phyloP scores from a whole-genome alignment of 1,140 invertebrate genomes.

The Lordiphosa clarofinis region DNA sequence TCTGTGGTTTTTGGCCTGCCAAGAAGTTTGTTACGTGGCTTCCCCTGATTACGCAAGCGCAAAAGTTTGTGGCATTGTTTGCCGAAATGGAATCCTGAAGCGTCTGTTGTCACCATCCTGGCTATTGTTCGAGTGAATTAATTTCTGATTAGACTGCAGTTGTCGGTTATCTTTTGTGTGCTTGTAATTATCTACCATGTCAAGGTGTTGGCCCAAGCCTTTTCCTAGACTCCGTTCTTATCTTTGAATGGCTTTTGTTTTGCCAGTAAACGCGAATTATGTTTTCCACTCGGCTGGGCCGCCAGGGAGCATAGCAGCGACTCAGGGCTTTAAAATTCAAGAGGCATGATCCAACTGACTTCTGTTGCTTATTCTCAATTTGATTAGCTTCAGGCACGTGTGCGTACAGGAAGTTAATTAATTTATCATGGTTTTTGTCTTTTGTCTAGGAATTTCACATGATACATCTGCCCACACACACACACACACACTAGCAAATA shows the following conservation, averaged over 20 bases:
- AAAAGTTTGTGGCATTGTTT: conserved; percentile 9
- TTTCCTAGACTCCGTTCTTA: conserved; percentile 1
- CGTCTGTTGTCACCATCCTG: conserved; percentile 4
- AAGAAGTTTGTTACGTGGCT: conserved; percentile 1
- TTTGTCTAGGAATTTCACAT: conserved; percentile 1
- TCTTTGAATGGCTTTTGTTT: conserved; percentile 9
- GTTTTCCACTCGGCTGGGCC: conserved; percentile 1
- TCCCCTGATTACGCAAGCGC: conserved; percentile 7
- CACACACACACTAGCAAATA: background rate
- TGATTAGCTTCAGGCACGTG: conserved; percentile 7
- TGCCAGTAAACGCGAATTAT: conserved; percentile 1
- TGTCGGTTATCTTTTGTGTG: conserved; percentile 1
- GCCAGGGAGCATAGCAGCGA: background rate
- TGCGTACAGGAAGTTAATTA: conserved; percentile 9
- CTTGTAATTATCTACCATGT: conserved; percentile 4
- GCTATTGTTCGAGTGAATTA: conserved; percentile 11
- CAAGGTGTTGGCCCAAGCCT: conserved; percentile 12
- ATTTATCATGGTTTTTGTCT: conserved; percentile 5
- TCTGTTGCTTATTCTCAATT: background rate
- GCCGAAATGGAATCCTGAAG: conserved; percentile 9
- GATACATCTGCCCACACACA: conserved; percentile 7
- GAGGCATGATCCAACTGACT: background rate
- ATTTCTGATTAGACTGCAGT: conserved; percentile 12
- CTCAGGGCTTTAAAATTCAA: conserved; percentile 3
- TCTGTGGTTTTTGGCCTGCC: conserved; percentile 2